phyloP scores from a whole-genome alignment of 2,888 invertebrate genomes.

The Machimus rusticus region DNA sequence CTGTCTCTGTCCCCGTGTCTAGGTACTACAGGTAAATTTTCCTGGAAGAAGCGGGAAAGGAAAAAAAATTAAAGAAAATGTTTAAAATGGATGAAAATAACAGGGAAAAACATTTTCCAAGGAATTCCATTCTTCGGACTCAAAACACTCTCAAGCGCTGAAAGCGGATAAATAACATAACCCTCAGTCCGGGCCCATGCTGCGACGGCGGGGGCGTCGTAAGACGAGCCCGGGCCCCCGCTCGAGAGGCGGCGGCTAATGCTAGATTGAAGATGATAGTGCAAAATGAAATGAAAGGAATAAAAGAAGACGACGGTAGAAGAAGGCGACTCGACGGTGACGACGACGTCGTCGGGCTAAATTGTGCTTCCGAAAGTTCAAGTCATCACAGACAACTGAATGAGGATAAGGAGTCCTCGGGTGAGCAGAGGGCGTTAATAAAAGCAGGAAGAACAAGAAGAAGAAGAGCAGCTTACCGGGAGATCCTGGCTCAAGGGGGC shows the following conservation, averaged over 20 bases:
- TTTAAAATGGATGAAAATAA: neutral
- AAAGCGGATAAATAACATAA: neutral
- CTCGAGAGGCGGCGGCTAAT: neutral
- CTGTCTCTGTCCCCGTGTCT: neutral
- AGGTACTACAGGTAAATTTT: neutral
- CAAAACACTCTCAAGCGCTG: neutral
- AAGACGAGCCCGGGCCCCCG: neutral
- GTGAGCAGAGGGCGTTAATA: neutral
- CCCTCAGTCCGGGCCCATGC: too few relatives aligned
- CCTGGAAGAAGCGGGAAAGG: neutral
- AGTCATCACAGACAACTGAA: conserved; percentile 19
- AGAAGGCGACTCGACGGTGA: neutral
- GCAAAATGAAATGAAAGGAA: neutral
- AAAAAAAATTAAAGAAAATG: neutral
- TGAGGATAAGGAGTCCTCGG: neutral
- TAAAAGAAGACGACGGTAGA: neutral
- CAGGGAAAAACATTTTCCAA: neutral
- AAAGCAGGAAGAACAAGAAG: neutral
- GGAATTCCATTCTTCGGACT: neutral
- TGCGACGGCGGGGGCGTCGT: neutral
- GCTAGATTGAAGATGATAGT: conserved; percentile 7
- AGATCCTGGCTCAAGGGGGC: neutral
- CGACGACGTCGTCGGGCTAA: neutral
- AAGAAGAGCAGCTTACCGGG: neutral
- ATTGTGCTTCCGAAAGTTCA: conserved; percentile 8